A percentile compares a stretch with the other conserved stretches of the same genome.
Evolutionary conservation across 1,140 invertebrate genomes (phyloP).

Genomic region (Mizuhopecten yessoensis): DNA sequence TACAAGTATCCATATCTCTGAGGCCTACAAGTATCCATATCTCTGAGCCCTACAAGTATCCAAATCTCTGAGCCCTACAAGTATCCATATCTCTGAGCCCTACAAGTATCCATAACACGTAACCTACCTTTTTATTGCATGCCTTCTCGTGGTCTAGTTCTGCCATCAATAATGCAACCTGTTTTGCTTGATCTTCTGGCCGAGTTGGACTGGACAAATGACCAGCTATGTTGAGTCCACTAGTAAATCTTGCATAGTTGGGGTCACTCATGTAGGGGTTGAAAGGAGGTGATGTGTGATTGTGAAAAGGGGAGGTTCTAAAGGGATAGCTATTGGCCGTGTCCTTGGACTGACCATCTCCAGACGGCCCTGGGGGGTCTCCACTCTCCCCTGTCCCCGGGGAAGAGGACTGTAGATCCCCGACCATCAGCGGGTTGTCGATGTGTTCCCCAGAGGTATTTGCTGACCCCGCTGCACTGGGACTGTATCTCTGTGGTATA

Average conservation of each 20-base stretch:
- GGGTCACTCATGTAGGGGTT: not conserved
- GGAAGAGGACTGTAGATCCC: conserved; percentile 45
- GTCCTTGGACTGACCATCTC: conserved; percentile 5
- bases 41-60: too few relatives aligned
- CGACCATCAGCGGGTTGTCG: conserved; percentile 45
- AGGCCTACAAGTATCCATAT: too few relatives aligned
- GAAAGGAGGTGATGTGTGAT: conserved; percentile 5
- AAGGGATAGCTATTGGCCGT: not conserved
- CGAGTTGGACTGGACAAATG: conserved; percentile 20
- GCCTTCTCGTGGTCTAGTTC: conserved; percentile 65
- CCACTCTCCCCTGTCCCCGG: conserved; percentile 10
- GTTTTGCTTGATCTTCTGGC: conserved; percentile 54
- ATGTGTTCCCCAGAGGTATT: conserved; percentile 42
- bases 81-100: too few relatives aligned
- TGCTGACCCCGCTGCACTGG: not conserved
- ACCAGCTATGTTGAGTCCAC: not conserved
- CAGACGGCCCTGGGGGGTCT: not conserved
- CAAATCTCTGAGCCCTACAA: too few relatives aligned
- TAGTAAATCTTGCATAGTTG: not conserved
- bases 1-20: too few relatives aligned
- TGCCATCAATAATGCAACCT: conserved; percentile 64
- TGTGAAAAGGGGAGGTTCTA: not conserved
- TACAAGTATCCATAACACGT: not conserved
- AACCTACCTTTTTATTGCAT: conserved; percentile 64
- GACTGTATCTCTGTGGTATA: not conserved